Evolutionary conservation across 2,888 invertebrate species (phyloP), one percentile per base, ranked within the genome.

Genomic region (Cistogaster globosa): DNA sequence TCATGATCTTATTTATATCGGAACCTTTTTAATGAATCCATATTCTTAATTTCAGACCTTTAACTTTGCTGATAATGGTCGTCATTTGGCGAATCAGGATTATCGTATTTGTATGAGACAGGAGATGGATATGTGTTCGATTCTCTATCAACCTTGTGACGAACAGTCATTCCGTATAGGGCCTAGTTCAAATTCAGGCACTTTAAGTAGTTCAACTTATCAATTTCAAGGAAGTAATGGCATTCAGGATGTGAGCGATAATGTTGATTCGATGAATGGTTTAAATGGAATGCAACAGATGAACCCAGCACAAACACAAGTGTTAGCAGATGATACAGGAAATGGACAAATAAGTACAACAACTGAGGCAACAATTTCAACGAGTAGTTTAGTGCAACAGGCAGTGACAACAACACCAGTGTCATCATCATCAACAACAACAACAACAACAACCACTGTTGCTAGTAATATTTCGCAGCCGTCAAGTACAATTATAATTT

Each of bases 21-120:
- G 3, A 48, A 48, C 5, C 6, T 16, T 48, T 48, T 48, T 48
- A 16, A 48, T 7, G 1, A 48, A 16, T 48, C 6, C 4, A 16
- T n/a, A 18, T 58, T 51, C 36, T 45, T 38, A 0, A 20, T 45
- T 38, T 84, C 95, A 95, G 92, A 96, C 97, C 0, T 95, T 97
- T 92, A 97, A 97, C 92, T 97, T 95, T 90, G 96, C 97, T 0
- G 95, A 95, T 36, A 97, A 97, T 89, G 97, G 97, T 0, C 94
- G 97, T 0, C 96, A 97, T 90, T 93, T 97, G 36, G 96, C 97
- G 0, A 94, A 95, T 86, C 97, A 97, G 89, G 95, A 97, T 88
- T 97, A 97, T 92, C 94, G 94, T 69, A 94, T 96, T 9, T 97
- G 97, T 90, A 94, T 97, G 86, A 93, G 96, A 5, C 95, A 95